Evolutionary conservation across 1,140 invertebrate species (phyloP), one percentile per base, ranked within the genome.

Genomic region (Drosophila erecta): DNA sequence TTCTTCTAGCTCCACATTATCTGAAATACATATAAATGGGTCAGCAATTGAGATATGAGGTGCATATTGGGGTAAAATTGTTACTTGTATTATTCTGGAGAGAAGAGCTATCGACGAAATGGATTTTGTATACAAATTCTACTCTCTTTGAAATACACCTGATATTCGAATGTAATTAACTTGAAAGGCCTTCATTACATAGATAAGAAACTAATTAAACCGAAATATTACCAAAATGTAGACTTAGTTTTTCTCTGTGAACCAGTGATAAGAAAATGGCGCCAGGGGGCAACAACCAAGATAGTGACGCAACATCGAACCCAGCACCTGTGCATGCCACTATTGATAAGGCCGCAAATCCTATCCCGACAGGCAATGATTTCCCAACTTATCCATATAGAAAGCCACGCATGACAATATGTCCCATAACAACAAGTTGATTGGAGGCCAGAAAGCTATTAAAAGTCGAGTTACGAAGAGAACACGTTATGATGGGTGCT

Each of bases 1-100:
- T 93, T 99, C 98, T 76, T 95, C 94, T 54, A 93, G 94, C 91
- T 99, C 98, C 91, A 97, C 96, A 94, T 97, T 97, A 93, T 99
- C 98, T 98, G 94, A 43, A 91, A 91, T 27, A 38, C 33, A 91
- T 91, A 91, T 4, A 51, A 57, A 40, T 41, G 22, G 56, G 24
- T 17, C 14, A 78, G 33, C 41, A 11, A 15, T 17, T 43, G 1
- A 15, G n/a, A 54, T 27, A 60, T 0, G 11, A 37, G 27, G 11
- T n/a, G 10, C 10, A 58, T 15, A 58, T 43, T 15, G 14, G 15
- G 17, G 49, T 33, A 40, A 57, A 47, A 54, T 38, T 41, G 33
- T 40, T 20, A 47, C 24, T 10, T 35, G 24, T 62, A 24, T 30
- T 10, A 24, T 4, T 24, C 24, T 4, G 10, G 7, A 10, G 30